Evolutionary conservation across 2,888 invertebrate genomes (phyloP).

Genomic region (Chironomus riparius): DNA sequence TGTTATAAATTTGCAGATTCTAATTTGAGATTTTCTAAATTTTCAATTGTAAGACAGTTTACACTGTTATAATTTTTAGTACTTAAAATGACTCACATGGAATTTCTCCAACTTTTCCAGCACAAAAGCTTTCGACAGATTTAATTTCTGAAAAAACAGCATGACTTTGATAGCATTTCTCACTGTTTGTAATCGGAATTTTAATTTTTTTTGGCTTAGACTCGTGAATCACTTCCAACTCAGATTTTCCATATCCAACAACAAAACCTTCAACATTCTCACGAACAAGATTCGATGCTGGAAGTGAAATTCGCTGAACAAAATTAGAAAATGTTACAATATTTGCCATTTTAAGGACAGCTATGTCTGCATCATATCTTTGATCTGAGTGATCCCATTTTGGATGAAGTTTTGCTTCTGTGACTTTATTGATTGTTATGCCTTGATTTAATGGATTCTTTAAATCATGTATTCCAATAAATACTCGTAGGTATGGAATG

Average conservation of each 20-base stretch:
- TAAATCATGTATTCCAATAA: background rate
- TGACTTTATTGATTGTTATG: background rate
- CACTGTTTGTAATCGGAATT: background rate
- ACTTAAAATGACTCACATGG: background rate
- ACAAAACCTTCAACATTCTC: background rate
- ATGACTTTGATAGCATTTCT: background rate
- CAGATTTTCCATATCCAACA: background rate
- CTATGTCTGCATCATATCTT: background rate
- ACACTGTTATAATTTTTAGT: no score
- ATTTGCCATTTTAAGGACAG: background rate
- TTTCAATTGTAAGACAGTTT: no score
- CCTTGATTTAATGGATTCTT: background rate
- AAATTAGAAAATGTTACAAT: background rate
- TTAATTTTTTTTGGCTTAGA: background rate
- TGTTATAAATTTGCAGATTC: no score
- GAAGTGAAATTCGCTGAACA: background rate
- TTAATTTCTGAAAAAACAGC: background rate
- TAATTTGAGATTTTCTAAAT: no score
- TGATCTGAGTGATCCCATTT: background rate
- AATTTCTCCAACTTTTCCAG: background rate
- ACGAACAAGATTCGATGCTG: background rate
- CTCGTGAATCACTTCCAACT: background rate
- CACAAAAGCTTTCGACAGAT: background rate
- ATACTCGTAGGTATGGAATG: background rate
- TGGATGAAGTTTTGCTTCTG: background rate